phyloP scores from a whole-genome alignment of 2,888 invertebrate genomes.

The Lochmaea capreae region DNA sequence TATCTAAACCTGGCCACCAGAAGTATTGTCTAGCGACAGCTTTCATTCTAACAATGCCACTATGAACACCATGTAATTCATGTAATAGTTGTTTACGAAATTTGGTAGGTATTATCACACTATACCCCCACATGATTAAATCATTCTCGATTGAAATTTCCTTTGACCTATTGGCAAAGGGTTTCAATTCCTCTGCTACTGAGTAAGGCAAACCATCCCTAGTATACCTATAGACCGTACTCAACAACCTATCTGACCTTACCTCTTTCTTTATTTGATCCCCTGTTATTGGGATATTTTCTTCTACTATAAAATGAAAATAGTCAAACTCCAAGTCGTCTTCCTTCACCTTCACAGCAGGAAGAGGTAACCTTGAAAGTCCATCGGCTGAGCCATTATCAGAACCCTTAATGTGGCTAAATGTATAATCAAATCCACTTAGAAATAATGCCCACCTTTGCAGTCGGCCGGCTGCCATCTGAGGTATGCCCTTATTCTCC shows the following conservation, averaged over 20 bases:
- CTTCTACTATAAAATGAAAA: conserved; percentile 31
- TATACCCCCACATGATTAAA: conserved; percentile 38
- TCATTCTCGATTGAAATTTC: conserved; percentile 37
- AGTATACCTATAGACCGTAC: conserved; percentile 30
- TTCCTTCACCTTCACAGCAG: no score
- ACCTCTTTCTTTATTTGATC: conserved; percentile 22
- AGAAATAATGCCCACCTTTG: conserved; percentile 34
- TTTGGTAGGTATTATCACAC: conserved; percentile 33
- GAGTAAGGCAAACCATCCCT: conserved; percentile 27
- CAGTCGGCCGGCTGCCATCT: conserved; percentile 33
- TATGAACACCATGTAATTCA: conserved; percentile 44
- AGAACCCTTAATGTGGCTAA: conserved; percentile 30
- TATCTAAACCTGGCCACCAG: conserved; percentile 53
- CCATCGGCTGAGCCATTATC: no score
- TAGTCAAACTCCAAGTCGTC: conserved; percentile 25
- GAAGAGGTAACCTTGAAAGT: no score
- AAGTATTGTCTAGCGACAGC: conserved; percentile 43
- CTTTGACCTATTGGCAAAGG: conserved; percentile 17
- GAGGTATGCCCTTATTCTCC: conserved; percentile 29
- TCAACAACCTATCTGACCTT: conserved; percentile 13
- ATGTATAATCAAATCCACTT: conserved; percentile 32
- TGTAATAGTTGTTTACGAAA: conserved; percentile 31
- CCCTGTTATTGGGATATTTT: neutral
- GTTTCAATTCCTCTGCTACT: conserved; percentile 24
- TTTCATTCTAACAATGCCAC: conserved; percentile 51